phyloP scores from a whole-genome alignment of 2,888 invertebrate genomes.

The Thalpophila matura region DNA sequence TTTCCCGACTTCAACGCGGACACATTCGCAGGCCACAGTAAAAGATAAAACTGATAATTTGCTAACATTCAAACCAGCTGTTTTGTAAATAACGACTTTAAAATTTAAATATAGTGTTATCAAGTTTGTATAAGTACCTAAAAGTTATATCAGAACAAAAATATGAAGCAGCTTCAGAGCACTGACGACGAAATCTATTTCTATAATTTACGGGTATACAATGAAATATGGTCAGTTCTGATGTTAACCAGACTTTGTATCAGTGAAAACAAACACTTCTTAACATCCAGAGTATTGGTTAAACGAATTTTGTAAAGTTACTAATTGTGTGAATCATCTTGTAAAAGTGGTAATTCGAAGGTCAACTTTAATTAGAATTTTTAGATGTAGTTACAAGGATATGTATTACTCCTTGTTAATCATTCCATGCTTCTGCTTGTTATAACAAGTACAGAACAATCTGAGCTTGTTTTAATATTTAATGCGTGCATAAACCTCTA shows the following conservation, averaged over 20 bases:
- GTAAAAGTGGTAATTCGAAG: conserved; percentile 31
- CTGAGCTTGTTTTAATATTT: conserved; percentile 1
- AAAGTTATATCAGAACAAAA: not conserved
- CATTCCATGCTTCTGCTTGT: not conserved
- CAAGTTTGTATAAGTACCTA: not conserved
- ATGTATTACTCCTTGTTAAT: not conserved
- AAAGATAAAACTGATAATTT: conserved; percentile 35
- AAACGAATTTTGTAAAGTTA: conserved; percentile 29
- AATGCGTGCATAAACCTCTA: conserved; percentile 10
- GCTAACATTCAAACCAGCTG: not conserved
- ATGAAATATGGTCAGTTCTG: conserved; percentile 61
- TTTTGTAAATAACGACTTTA: too few relatives aligned
- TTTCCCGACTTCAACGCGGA: too few relatives aligned
- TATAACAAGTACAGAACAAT: conserved; percentile 2
- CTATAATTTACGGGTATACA: conserved; percentile 56
- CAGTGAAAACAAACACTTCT: conserved; percentile 61
- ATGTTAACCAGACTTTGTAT: conserved; percentile 64
- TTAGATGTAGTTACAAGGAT: not conserved
- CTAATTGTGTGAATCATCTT: conserved; percentile 40
- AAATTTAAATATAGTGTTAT: too few relatives aligned
- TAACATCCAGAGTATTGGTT: conserved; percentile 31
- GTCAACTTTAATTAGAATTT: conserved; percentile 15
- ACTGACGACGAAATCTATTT: conserved; percentile 42
- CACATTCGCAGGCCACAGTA: too few relatives aligned
- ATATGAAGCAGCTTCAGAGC: conserved; percentile 4